phyloP scores from a whole-genome alignment of 37 sponge, comb jelly and placozoan species.

The Diacarnus erythraeanus region DNA sequence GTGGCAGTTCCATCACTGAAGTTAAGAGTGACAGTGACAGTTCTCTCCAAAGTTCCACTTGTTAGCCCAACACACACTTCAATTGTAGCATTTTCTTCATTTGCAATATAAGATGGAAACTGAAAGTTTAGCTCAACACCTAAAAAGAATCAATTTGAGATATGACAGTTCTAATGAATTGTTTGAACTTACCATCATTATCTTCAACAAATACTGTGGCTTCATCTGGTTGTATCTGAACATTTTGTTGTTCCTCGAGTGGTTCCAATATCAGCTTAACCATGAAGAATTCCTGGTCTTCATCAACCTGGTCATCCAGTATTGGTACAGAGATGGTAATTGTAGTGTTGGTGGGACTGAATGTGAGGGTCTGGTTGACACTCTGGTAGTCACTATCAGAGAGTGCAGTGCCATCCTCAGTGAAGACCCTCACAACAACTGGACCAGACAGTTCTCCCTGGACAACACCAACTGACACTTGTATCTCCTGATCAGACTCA shows the following conservation, averaged over 20 bases:
- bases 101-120: background rate
- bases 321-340: background rate
- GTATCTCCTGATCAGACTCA: background rate
- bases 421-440: background rate
- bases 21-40: background rate
- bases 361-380: background rate
- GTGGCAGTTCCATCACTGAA: background rate
- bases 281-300: background rate
- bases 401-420: background rate
- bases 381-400: background rate
- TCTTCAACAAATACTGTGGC: background rate
- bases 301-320: background rate
- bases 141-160: no score
- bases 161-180: no score
- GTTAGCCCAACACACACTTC: background rate
- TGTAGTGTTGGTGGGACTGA: background rate
- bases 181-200: constrained; percentile 6
- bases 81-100: background rate
- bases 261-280: background rate
- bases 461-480: background rate
- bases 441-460: background rate
- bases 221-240: constrained; percentile 2
- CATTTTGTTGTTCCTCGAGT: background rate
- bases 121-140: background rate
- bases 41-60: background rate